Percentiles rank a stretch among this genome's conserved stretches.
These are phyloP conservation scores for Drosophila parvula DNA, from an alignment of 1,140 invertebrate species.

Conservation along the genomic window DNA sequence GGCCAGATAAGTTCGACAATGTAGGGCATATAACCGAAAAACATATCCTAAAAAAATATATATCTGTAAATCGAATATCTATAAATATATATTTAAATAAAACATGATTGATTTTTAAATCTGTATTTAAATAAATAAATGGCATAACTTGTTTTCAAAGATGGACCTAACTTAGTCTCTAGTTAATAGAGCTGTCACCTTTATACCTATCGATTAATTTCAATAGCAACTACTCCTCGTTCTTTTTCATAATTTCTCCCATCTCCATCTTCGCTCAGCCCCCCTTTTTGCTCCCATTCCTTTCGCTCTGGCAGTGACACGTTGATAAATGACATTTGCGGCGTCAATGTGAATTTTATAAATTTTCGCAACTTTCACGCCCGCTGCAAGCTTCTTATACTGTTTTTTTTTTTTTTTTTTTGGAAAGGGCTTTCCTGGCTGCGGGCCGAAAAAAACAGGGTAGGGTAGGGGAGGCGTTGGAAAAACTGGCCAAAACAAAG, in stretches of 20 bases:
- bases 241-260: too few species aligned
- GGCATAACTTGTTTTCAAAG: too few species aligned
- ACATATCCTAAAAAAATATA: too few species aligned
- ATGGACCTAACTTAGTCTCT: too few species aligned
- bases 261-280: neutral
- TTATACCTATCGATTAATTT: neutral
- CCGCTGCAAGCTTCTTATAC: slow-evolving; percentile 47
- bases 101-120: neutral
- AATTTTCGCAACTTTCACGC: slow-evolving; percentile 80
- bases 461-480: neutral
- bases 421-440: slow-evolving; percentile 6
- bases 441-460: too few species aligned
- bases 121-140: neutral
- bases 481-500: slow-evolving; percentile 68
- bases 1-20: neutral
- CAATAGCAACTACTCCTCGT: too few species aligned
- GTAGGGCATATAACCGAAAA: too few species aligned
- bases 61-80: too few species aligned
- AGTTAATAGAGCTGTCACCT: too few species aligned
- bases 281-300: neutral
- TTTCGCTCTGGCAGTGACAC: slow-evolving; percentile 60
- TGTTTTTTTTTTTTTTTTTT: neutral
- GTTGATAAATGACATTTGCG: slow-evolving; percentile 82
- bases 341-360: slow-evolving; percentile 82
- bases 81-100: too few species aligned